Evolutionary conservation across 2,113 vertebrate genomes (phyloP), one percentile per base, ranked within the genome.

Genomic region (Neotoma lepida): DNA sequence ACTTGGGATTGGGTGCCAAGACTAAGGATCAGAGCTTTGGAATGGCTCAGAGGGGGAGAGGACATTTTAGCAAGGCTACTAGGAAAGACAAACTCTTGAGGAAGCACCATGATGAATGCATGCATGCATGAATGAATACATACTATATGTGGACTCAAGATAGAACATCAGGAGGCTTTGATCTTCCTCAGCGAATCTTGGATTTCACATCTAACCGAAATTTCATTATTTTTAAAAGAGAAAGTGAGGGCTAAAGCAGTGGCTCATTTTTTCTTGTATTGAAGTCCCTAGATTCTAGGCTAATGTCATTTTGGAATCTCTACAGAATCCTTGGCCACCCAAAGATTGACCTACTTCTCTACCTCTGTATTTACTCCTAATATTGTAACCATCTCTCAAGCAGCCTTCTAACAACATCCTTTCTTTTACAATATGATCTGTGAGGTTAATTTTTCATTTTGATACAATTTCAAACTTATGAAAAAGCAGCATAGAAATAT

Each of bases 381-480:
- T 33, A 71, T 14, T 61, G 22, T 2, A 87, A 56, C 4, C 26
- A 33, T 49, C 64, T 56, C n/a, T 84, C 49, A 87, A 84, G 7
- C n/a, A 84, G 1, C 28, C 68, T 44, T 71, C 35, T 76, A 56
- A 73, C 10, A 68, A 39, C n/a, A 74, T n/a, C 3, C 4, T 61
- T 76, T 39, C 17, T 61, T 88, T 71, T 33, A 1, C 74, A 56
- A 44, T 20, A 46, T 91, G 18, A 6, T 81, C 15, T 93, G 61
- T 73, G 44, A 8, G 44, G 3, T 13, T 80, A 17, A 35, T 1
- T 82, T 94, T 56, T 33, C 24, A 84, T 82, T 51, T 74, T 93
- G 26, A 76, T 71, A 84, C 26, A 51, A 80, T 89, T 96, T 95
- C 6, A 82, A 86, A 64, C 12, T 58, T 91, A 87, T 2, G 28